Evolutionary conservation across 2,113 vertebrate species (phyloP).

Genomic region (Ophthalmolycus amberensis): DNA sequence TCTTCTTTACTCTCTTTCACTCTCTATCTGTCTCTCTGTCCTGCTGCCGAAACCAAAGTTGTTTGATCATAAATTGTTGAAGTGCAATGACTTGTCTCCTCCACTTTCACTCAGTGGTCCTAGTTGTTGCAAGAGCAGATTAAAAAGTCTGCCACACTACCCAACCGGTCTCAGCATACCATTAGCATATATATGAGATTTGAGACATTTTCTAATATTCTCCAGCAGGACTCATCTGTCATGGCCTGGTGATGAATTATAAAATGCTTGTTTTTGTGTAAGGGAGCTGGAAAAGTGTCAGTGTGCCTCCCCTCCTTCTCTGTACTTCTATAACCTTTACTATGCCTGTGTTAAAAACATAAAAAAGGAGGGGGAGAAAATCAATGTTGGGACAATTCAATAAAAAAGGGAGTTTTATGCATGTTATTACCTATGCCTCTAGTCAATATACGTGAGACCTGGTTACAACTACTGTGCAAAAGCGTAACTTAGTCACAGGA

Average conservation of each 20-base stretch:
- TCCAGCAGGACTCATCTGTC: slow-evolving; percentile 99
- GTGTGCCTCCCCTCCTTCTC: slow-evolving; percentile 60
- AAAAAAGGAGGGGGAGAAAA: slow-evolving; percentile 42
- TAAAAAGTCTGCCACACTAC: slow-evolving; percentile 93
- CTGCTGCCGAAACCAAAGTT: slow-evolving; percentile 88
- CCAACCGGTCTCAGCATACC: slow-evolving; percentile 94
- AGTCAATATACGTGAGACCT: slow-evolving; percentile 36
- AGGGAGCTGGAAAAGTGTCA: slow-evolving; percentile 80
- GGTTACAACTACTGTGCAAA: slow-evolving; percentile 13
- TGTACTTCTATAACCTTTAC: slow-evolving; percentile 81
- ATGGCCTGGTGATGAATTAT: slow-evolving; percentile 99
- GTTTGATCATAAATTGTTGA: slow-evolving; percentile 98
- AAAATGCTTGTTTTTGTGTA: slow-evolving; percentile 97
- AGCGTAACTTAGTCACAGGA: slow-evolving; percentile 35
- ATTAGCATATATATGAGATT: slow-evolving; percentile 99
- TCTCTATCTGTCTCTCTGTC: slow-evolving; percentile 79
- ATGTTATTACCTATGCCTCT: slow-evolving; percentile 59
- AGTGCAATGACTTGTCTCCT: slow-evolving; percentile 95
- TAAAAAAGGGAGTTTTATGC: slow-evolving; percentile 61
- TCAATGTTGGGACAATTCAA: slow-evolving; percentile 63
- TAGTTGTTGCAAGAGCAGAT: slow-evolving; percentile 89
- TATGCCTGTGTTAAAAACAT: slow-evolving; percentile 31
- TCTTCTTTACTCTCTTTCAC: slow-evolving; percentile 83
- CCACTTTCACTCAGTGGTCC: slow-evolving; percentile 94
- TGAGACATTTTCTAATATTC: slow-evolving; percentile 99